Evolutionary conservation across 35 echinoderm and acorn worm genomes (phyloP), one percentile per base, ranked within the genome.

Genomic region (Holothuria glaberrima): DNA sequence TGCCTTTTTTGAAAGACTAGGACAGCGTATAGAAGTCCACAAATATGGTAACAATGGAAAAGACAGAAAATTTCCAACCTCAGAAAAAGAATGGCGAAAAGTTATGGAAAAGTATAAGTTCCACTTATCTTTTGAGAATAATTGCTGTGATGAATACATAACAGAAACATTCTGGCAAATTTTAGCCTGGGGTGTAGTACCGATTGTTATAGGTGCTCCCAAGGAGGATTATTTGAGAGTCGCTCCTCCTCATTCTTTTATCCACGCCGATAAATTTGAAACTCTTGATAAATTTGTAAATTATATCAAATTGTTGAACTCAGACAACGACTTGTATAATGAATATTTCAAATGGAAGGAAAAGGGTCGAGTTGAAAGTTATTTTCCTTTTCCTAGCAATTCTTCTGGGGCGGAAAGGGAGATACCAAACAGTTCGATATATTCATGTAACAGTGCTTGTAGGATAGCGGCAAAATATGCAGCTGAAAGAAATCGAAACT

Each of bases 291-390:
- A 82, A 2, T 82, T 82, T 10, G 79, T 24, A 9, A 28, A 82
- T 56, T 82, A 58, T 58, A 56, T 82, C 20, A 59, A 48, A 48
- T 27, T 58, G 57, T 33, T 82, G 57, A 22, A 82, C 58, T 82
- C 79, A 56, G 58, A 82, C 25, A 28, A 56, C 18, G 50, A 19
- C n/a, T 19, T 58, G 27, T 82, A 82, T 50, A 82, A 82, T 33
- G 22, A 27, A 19, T 57, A 58, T 82, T 50, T 56, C 13, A 27
- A 58, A 60, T 82, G 79, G 79, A 82, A 27, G 50, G 79, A 82
- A n/a, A 75, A 41, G 35, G 85, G 85, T 9, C 30, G 31, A 69
- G 31, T 69, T 30, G 31, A 25, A 12, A 69, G 66, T 33, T 30
- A 69, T 17, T 69, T 69, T 69, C 12, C 66, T 29, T 69, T 69